These are phyloP conservation scores for Capitulum mitella DNA, from an alignment of 2,888 invertebrate genomes.

Conservation along the genomic window DNA sequence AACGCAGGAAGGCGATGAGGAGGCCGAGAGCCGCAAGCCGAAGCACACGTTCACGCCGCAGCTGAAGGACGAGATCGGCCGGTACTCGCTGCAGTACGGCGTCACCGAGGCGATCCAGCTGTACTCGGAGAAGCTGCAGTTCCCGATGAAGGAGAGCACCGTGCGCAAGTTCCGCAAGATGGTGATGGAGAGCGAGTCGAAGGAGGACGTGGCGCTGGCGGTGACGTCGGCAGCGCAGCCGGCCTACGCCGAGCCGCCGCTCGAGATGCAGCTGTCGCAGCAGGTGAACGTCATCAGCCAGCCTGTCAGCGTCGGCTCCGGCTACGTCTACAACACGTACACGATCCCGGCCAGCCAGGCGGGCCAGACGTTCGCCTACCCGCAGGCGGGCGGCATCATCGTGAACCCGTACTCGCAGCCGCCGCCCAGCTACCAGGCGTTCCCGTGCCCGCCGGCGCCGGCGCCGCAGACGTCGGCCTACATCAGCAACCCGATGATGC, in stretches of 20 bases:
- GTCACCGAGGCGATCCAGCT: constrained; percentile 38
- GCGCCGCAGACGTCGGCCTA: not conserved
- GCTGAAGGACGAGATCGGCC: constrained; percentile 39
- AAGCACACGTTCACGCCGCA: constrained; percentile 35
- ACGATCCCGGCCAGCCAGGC: constrained; percentile 22
- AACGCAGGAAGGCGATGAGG: constrained; percentile 34
- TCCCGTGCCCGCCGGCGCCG: constrained; percentile 19
- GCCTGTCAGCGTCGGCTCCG: constrained; percentile 27
- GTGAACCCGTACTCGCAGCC: constrained; percentile 6
- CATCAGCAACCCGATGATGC: constrained; percentile 25
- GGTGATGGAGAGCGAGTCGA: constrained; percentile 34
- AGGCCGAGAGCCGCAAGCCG: constrained; percentile 26
- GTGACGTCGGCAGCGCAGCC: not conserved
- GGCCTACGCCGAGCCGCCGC: not conserved
- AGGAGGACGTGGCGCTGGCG: not conserved
- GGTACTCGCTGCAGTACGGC: constrained; percentile 38
- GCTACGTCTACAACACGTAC: constrained; percentile 19
- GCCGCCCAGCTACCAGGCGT: constrained; percentile 8
- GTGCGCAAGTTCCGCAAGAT: constrained; percentile 39
- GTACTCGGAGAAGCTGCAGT: constrained; percentile 38
- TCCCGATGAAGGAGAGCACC: constrained; percentile 38
- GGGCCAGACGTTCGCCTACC: constrained; percentile 2
- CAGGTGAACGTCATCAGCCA: constrained; percentile 28
- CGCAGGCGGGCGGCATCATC: not conserved
- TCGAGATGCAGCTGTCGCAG: constrained; percentile 3